These are phyloP conservation scores for Calephelis perditalis DNA, from an alignment of 2,888 invertebrate species.

Conservation along the genomic window DNA sequence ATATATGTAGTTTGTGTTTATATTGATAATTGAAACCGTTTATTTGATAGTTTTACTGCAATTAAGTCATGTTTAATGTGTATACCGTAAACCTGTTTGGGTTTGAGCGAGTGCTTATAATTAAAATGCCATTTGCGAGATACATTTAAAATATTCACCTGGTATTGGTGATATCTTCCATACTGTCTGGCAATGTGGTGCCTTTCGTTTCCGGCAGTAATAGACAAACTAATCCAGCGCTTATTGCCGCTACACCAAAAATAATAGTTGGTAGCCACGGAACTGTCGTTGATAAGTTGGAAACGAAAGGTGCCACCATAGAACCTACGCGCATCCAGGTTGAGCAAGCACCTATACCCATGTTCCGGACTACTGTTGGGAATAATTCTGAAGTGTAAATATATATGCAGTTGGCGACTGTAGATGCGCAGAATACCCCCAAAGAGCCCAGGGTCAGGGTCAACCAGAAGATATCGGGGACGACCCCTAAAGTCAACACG, in stretches of 20 bases:
- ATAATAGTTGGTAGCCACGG: slow-evolving; percentile 83
- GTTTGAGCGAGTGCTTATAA: background rate
- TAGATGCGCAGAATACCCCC: slow-evolving; percentile 87
- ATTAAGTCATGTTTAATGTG: no score
- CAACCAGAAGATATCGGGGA: slow-evolving; percentile 69
- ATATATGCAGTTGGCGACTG: slow-evolving; percentile 89
- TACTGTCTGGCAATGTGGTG: slow-evolving; percentile 83
- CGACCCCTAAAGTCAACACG: slow-evolving; percentile 78
- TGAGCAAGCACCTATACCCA: slow-evolving; percentile 90
- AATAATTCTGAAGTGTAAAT: slow-evolving; percentile 92
- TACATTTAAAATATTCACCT: slow-evolving; percentile 18
- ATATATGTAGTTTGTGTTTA: no score
- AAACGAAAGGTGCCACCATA: slow-evolving; percentile 89
- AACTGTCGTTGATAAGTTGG: slow-evolving; percentile 72
- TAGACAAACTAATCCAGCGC: slow-evolving; percentile 81
- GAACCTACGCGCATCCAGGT: slow-evolving; percentile 91
- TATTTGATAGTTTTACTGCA: no score
- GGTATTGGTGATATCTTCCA: slow-evolving; percentile 81
- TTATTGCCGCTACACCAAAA: slow-evolving; percentile 82
- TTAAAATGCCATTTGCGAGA: background rate
- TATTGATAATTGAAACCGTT: no score
- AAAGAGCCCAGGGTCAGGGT: slow-evolving; percentile 81
- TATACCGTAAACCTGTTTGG: no score
- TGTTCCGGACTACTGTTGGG: slow-evolving; percentile 92
- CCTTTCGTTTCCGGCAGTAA: slow-evolving; percentile 88